These are phyloP conservation scores for Pollenia labialis DNA, from an alignment of 2,888 invertebrate species.

Conservation along the genomic window DNA sequence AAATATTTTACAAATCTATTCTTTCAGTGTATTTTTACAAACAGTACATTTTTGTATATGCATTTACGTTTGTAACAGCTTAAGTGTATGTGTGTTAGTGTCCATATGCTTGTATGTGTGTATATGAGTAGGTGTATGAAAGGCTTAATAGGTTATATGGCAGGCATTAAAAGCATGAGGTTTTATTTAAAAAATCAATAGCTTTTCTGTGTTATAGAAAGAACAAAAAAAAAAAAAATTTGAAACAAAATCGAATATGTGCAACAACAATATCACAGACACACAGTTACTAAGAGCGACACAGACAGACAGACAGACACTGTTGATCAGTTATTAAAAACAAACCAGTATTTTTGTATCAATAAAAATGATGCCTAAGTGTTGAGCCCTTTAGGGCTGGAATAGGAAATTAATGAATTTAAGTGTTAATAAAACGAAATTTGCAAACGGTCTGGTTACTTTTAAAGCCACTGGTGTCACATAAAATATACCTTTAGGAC, in stretches of 20 bases:
- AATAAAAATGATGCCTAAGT: background rate
- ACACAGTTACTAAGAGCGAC: background rate
- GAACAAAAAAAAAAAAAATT: background rate
- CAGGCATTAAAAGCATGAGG: slow-evolving; percentile 59
- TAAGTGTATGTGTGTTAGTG: background rate
- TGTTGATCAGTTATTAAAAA: slow-evolving; percentile 57
- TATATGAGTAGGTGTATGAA: slow-evolving; percentile 15
- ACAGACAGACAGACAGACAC: background rate
- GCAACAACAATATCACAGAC: slow-evolving; percentile 4
- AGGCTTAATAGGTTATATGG: slow-evolving; percentile 64
- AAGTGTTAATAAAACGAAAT: background rate
- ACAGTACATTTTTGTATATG: background rate
- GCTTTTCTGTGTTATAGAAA: slow-evolving; percentile 51
- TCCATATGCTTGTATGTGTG: background rate
- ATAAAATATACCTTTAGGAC: no score
- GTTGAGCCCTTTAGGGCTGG: background rate
- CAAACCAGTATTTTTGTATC: slow-evolving; percentile 14
- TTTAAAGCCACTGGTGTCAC: no score
- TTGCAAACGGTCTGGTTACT: no score
- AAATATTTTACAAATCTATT: background rate
- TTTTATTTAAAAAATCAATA: slow-evolving; percentile 68
- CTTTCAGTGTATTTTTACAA: slow-evolving; percentile 13
- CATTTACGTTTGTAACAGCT: background rate
- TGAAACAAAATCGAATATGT: no score
- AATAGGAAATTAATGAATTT: background rate